Conservation (phyloP, 2,113 vertebrate genomes). For the Solenodon paradoxus region DNA sequence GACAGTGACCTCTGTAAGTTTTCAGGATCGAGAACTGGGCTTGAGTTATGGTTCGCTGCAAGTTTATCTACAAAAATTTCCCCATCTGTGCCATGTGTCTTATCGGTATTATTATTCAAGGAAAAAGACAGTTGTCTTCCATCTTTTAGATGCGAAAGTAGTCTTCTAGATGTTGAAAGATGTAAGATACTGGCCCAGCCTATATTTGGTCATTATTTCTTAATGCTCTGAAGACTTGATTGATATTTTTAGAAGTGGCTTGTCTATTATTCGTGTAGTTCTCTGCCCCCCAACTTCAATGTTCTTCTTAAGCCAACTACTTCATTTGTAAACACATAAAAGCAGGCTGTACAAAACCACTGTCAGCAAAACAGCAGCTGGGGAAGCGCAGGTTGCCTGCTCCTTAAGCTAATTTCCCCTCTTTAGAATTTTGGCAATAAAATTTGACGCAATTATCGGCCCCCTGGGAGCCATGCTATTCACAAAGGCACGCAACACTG, state of each 20-base stretch:
- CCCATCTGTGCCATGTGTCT: accelerated
- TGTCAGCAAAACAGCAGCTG: not conserved
- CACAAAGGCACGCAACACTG: not conserved
- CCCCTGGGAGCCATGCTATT: not conserved
- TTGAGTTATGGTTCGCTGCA: accelerated
- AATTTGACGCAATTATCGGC: not conserved
- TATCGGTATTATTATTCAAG: not conserved
- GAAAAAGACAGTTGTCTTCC: not conserved
- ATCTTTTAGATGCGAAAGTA: not conserved
- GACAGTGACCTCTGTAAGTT: accelerated
- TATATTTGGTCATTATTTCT: not conserved
- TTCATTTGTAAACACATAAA: not conserved
- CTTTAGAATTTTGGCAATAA: not conserved
- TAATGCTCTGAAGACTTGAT: not conserved
- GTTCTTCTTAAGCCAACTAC: not conserved
- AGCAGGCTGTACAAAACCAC: not conserved
- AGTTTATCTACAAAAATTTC: not conserved
- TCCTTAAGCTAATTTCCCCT: not conserved
- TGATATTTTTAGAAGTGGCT: not conserved
- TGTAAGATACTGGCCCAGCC: too few species aligned
- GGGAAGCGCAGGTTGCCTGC: not conserved
- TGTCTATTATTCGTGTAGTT: not conserved
- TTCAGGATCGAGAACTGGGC: not conserved
- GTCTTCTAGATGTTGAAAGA: not conserved
- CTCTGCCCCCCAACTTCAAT: not conserved